Percentiles rank a stretch among this genome's conserved stretches.
Conservation (phyloP, 2,888 invertebrate species). For the Apamea anceps region DNA sequence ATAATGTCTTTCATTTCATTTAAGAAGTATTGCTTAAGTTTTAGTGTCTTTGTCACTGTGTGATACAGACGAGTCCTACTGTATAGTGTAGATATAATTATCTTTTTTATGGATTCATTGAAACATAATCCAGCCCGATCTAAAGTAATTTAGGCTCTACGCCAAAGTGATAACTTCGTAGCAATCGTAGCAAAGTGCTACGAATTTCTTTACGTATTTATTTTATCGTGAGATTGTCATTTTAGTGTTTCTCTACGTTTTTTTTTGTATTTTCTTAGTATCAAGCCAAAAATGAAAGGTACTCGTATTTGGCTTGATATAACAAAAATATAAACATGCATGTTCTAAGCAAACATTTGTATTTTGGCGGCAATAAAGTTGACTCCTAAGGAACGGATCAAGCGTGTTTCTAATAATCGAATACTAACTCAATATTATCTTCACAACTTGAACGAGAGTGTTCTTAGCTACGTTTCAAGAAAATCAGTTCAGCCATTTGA, state of each 20-base stretch:
- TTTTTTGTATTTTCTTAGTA: neutral
- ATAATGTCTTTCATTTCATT: neutral
- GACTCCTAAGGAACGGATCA: neutral
- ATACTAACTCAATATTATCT: neutral
- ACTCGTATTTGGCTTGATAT: neutral
- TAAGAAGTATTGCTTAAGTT: neutral
- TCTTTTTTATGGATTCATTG: too few species aligned
- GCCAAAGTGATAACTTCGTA: slow-evolving; percentile 4
- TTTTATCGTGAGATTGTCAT: neutral
- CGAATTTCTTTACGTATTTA: neutral
- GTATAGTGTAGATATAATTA: too few species aligned
- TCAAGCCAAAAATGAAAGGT: neutral
- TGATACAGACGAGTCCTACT: neutral
- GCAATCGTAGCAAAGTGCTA: slow-evolving; percentile 15
- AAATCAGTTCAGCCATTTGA: too few species aligned
- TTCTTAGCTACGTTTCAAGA: too few species aligned
- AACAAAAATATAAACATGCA: neutral
- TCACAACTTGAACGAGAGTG: neutral
- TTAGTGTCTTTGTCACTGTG: neutral
- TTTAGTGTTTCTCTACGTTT: too few species aligned
- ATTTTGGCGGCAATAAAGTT: neutral
- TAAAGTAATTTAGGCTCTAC: slow-evolving; percentile 5
- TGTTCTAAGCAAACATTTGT: neutral
- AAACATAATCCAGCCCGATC: neutral
- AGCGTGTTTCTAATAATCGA: neutral